A percentile compares a stretch with the other conserved stretches of the same genome.
Conservation (phyloP, 2,797 vertebrate genomes). For the Schizothorax lantsangensis region DNA sequence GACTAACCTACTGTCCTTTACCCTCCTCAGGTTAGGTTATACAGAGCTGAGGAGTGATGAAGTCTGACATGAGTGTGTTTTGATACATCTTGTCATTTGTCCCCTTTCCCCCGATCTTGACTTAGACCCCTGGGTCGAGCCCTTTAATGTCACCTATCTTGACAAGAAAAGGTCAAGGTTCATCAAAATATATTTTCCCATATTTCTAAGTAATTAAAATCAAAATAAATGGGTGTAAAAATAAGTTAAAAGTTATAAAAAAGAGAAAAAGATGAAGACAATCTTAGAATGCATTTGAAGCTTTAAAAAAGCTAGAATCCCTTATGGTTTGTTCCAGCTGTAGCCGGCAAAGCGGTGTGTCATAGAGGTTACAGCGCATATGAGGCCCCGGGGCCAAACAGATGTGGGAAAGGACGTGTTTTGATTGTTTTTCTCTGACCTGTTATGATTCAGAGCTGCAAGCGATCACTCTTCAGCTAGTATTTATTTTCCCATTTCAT, state of each 20-base stretch:
- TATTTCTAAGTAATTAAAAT: conserved; percentile 41
- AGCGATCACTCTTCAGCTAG: conserved; percentile 55
- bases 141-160: conserved; percentile 19
- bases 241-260: neutral
- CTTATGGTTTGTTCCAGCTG: conserved; percentile 41
- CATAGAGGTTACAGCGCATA: conserved; percentile 51
- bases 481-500: conserved; percentile 61
- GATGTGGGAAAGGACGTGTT: conserved; percentile 56
- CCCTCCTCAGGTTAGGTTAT: neutral
- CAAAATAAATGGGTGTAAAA: conserved; percentile 22
- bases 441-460: conserved; percentile 53
- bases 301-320: conserved; percentile 33
- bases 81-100: conserved; percentile 40
- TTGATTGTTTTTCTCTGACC: conserved; percentile 58
- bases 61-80: conserved; percentile 52
- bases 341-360: conserved; percentile 24
- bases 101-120: conserved; percentile 51
- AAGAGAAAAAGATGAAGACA: neutral
- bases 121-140: conserved; percentile 46
- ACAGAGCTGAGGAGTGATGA: conserved; percentile 28
- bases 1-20: conserved; percentile 36
- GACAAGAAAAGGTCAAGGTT: conserved; percentile 40
- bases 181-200: conserved; percentile 14
- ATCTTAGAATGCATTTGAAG: conserved; percentile 38
- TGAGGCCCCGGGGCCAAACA: conserved; percentile 56